Evolutionary conservation across 1,140 invertebrate genomes (phyloP), one percentile per base, ranked within the genome.

Genomic region (Drosophila sp.): DNA sequence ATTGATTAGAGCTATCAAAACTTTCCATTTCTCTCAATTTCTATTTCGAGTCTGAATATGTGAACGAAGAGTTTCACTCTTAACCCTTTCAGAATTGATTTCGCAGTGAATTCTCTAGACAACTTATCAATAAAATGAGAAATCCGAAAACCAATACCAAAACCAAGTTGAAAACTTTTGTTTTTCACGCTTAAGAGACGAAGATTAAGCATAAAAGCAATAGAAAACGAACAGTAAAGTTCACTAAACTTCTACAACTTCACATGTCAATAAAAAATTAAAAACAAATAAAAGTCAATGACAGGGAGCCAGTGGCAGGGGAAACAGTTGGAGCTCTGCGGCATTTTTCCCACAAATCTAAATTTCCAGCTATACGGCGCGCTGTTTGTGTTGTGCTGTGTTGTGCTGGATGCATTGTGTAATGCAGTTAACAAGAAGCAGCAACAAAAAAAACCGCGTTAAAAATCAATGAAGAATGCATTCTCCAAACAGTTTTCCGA

Each of bases 201-300:
- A 58, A 59, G 46, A 43, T 67, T 41, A 27, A 59, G 27, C 45
- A 48, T 57, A 66, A 66, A 59, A 21, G 65, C 74, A 72, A 64
- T 65, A 48, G 71, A 67, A 82, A 84, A 70, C 7, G 63, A 64
- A 64, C 70, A 64, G 70, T 57, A 76, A 57, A 87, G 82, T 86
- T 86, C 82, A 86, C 70, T 86, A 80, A 86, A 86, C 82, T 86
- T 87, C 73, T 82, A 87, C 83, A 87, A 86, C 82, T 86, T 86
- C 82, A 86, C 82, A 86, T 86, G 82, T 87, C 82, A 86, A 86
- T 86, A 86, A 86, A 86, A 87, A 87, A 87, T 86, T 86, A 86
- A 86, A 86, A 87, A 87, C 82, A 86, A 86, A 87, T 86, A 86
- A 87, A 87, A 87, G 78, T 76, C 82, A 78, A 78, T 87, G 82